Conservation (phyloP, 2,113 vertebrate species). For the Varanus komodoensis region DNA sequence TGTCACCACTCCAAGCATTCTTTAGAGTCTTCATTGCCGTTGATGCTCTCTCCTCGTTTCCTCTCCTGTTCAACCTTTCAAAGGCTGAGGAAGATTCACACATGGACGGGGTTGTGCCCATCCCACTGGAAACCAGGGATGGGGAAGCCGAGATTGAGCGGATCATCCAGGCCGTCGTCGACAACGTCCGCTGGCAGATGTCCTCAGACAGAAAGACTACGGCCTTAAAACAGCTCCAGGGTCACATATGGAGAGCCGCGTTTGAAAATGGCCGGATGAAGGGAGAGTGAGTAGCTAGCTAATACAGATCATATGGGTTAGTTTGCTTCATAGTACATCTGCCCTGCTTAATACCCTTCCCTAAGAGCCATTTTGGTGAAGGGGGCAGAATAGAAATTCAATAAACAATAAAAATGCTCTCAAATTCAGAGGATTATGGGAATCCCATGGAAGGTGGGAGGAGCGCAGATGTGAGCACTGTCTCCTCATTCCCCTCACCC, state of each 20-base stretch:
- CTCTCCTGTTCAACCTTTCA: not conserved
- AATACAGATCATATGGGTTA: not conserved
- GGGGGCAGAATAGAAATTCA: no score
- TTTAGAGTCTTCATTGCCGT: not conserved
- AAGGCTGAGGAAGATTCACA: slow-evolving; percentile 92
- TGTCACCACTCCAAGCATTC: not conserved
- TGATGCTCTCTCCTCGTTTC: not conserved
- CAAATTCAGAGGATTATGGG: no score
- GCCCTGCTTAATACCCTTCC: no score
- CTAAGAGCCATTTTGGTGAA: no score
- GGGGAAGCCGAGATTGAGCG: slow-evolving; percentile 86
- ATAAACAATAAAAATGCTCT: no score
- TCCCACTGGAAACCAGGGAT: slow-evolving; percentile 84
- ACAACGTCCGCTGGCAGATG: slow-evolving; percentile 96
- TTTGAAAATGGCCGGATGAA: slow-evolving; percentile 89
- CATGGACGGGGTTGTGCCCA: slow-evolving; percentile 84
- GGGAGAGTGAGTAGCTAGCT: slow-evolving; percentile 89
- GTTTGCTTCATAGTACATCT: no score
- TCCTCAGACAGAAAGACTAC: slow-evolving; percentile 94
- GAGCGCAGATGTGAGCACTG: no score
- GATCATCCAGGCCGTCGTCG: slow-evolving; percentile 88
- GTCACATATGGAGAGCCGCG: slow-evolving; percentile 95
- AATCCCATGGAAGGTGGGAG: no score
- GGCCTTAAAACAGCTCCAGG: slow-evolving; percentile 94
- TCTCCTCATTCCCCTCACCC: no score